These are phyloP conservation scores for Hedya salicella DNA, from an alignment of 2,888 invertebrate genomes.

Conservation along the genomic window DNA sequence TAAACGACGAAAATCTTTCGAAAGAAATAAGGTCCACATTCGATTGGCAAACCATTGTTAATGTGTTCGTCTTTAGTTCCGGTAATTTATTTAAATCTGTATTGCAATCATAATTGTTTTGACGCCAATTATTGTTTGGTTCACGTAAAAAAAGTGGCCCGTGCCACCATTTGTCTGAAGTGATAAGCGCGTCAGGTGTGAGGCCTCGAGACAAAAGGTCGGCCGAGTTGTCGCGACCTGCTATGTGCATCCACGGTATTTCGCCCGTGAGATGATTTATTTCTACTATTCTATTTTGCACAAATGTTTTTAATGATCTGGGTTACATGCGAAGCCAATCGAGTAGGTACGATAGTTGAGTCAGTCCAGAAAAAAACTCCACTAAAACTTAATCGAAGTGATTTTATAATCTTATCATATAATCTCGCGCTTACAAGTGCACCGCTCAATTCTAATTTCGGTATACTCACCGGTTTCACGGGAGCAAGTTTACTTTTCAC, in stretches of 20 bases:
- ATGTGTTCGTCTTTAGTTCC: slow-evolving; percentile 28
- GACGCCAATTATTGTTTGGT: background rate
- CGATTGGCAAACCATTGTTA: background rate
- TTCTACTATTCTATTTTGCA: slow-evolving; percentile 45
- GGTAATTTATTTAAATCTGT: slow-evolving; percentile 10
- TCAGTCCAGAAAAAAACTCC: slow-evolving; percentile 7
- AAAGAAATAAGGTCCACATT: slow-evolving; percentile 23
- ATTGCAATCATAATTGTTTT: background rate
- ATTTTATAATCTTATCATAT: slow-evolving; percentile 33
- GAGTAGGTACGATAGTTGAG: slow-evolving; percentile 35
- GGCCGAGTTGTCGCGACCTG: slow-evolving; percentile 28
- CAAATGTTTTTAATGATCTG: slow-evolving; percentile 47
- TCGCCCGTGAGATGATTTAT: too few species aligned
- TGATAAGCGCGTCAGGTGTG: slow-evolving; percentile 22
- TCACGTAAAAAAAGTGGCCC: background rate
- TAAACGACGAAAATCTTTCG: slow-evolving; percentile 38
- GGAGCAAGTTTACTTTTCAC: slow-evolving; percentile 18
- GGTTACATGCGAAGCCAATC: slow-evolving; percentile 48
- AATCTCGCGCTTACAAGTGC: slow-evolving; percentile 37
- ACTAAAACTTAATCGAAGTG: slow-evolving; percentile 25
- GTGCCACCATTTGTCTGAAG: background rate
- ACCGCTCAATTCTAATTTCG: too few species aligned
- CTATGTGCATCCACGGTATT: too few species aligned
- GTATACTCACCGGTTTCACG: slow-evolving; percentile 6
- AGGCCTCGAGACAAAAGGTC: slow-evolving; percentile 37